Evolutionary conservation across 1,140 invertebrate genomes (phyloP).

Genomic region (Drosophila sturtevanti): DNA sequence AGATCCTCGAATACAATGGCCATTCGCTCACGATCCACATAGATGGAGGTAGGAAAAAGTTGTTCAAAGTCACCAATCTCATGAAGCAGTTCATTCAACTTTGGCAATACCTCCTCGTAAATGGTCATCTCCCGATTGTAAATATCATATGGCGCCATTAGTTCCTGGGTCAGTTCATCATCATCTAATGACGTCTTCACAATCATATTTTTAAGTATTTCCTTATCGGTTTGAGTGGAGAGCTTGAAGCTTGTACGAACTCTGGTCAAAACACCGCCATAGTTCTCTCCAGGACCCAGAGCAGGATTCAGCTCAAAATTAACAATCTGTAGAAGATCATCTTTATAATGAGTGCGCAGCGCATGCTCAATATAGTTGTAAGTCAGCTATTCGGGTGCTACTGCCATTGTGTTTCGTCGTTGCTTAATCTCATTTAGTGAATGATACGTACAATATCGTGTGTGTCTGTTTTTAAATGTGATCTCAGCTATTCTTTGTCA

Average conservation of each 20-base stretch:
- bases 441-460: background rate
- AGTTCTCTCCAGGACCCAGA: constrained; percentile 77
- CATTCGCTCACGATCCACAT: constrained; percentile 62
- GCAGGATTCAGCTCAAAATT: constrained; percentile 62
- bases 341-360: constrained; percentile 57
- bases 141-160: constrained; percentile 73
- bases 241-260: constrained; percentile 39
- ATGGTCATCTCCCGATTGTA: constrained; percentile 79
- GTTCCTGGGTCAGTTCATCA: constrained; percentile 65
- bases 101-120: constrained; percentile 73
- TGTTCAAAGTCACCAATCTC: constrained; percentile 64
- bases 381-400: constrained; percentile 72
- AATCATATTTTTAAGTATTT: constrained; percentile 46
- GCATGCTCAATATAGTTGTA: constrained; percentile 64
- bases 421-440: background rate
- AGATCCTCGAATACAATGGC: constrained; percentile 80
- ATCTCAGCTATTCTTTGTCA: background rate
- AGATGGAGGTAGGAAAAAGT: constrained; percentile 62
- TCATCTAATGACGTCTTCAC: constrained; percentile 72
- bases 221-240: background rate
- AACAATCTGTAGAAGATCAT: constrained; percentile 38
- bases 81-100: constrained; percentile 55
- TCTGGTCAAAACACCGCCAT: constrained; percentile 70
- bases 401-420: constrained; percentile 47
- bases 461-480: constrained; percentile 40